Base-by-base conservation (phyloP, 2,113 vertebrate genomes). In the Dicaeum eximium region DNA sequence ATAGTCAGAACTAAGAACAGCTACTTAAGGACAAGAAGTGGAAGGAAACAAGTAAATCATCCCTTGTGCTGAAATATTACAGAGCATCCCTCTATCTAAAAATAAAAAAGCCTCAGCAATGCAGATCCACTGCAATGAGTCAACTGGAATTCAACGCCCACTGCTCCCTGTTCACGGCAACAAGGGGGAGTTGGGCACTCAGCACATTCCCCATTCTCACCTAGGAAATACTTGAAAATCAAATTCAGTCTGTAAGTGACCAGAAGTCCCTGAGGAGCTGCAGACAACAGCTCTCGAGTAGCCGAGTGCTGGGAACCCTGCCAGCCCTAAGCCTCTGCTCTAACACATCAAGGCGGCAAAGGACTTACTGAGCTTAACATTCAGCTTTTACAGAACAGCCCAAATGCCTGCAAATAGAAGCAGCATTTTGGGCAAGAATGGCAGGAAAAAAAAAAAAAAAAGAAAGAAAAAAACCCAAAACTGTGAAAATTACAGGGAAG, bases 401-500 rank as follows among this genome's bases (percentile, higher is more conserved):
- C 38, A 91, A 81, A 69, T 4, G 57, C 30, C 80, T 87, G 40
- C 42, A 87, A 95, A 95, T 57, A 95, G 91, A 94, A 95, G 37
- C 30, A 89, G 40, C 57, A 33, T 75, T 94, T 92, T 82, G 66
- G 62, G 61, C 60, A 88, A 73, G 58, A 78, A 82, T 20, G 56
- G 57, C 16, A 28, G 44, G 7, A 4, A 0, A 0, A 6, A 10
- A 51, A 37, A 20, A 17, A 24, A 35, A 12, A 21, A 17, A 47
- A 44, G 23, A n/a, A 10, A 47, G 42, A 22, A 24, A 4, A 15
- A n/a, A 72, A 37, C 15, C 25, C 58, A 61, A 61, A 73, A 11
- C 88, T 82, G 92, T 91, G 57, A 92, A 95, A 96, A 93, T 93
- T 67, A 89, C 10, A 96, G 81, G 50, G 57, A 58, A 86, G 13